Evolutionary conservation across 2,797 vertebrate species (phyloP).

Genomic region (Limnodromus scolopaceus): DNA sequence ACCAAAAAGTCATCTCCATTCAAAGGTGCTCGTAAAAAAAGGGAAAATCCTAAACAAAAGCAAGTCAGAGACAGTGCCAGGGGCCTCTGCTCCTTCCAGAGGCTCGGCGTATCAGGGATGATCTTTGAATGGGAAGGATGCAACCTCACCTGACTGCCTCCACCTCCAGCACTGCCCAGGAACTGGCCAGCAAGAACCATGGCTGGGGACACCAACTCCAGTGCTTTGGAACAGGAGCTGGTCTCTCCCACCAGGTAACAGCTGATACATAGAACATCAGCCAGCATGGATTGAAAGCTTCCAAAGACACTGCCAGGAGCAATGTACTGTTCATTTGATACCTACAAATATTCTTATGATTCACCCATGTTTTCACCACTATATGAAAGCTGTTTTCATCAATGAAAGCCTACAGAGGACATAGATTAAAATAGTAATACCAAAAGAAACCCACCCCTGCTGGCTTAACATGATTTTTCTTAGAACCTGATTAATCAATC

Average conservation of each 20-base stretch:
- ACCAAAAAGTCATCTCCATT: not conserved
- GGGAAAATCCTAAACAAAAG: not conserved
- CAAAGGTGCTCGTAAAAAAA: not conserved
- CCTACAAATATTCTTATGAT: not conserved
- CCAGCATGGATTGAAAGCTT: not conserved
- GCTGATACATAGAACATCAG: not conserved
- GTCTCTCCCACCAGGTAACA: not conserved
- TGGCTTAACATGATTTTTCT: not conserved
- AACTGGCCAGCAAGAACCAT: fast-evolving
- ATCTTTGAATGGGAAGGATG: not conserved
- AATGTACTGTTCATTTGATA: not conserved
- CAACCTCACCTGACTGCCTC: fast-evolving
- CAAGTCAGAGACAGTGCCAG: not conserved
- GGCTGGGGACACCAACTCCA: fast-evolving
- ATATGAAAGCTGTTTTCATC: not conserved
- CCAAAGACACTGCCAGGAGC: not conserved
- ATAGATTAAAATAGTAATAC: not conserved
- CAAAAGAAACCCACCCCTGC: not conserved
- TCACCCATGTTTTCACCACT: not conserved
- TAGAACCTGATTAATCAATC: not conserved
- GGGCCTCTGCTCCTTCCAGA: not conserved
- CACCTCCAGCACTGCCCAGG: fast-evolving
- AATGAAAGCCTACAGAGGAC: not conserved
- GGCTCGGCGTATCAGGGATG: not conserved
- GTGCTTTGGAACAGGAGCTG: not conserved